These are phyloP conservation scores for Pelochelys cantorii DNA, from an alignment of 2,797 vertebrate genomes.

Conservation along the genomic window DNA sequence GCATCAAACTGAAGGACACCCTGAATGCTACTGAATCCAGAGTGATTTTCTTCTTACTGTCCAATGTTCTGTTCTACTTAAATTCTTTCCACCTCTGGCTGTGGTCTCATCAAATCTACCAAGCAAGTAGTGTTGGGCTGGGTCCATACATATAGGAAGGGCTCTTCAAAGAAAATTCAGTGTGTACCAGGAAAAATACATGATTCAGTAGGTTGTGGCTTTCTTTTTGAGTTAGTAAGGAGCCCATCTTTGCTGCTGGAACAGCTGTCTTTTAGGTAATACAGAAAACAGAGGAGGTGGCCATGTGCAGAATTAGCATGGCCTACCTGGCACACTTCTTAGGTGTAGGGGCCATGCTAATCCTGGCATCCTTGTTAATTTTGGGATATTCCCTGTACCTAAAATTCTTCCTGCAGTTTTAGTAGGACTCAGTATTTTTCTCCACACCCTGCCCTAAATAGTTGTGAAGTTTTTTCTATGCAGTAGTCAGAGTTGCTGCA, in stretches of 20 bases:
- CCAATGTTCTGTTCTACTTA: background rate
- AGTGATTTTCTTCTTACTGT: background rate
- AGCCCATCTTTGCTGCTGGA: background rate
- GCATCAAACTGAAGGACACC: background rate
- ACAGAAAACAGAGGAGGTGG: background rate
- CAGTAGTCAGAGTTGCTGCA: background rate
- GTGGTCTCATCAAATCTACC: background rate
- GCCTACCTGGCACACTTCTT: background rate
- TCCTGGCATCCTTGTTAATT: background rate
- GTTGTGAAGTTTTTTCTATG: background rate
- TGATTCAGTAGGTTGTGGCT: background rate
- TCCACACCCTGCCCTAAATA: background rate
- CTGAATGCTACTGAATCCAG: background rate
- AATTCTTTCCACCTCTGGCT: rapidly evolving
- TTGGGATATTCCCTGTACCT: background rate
- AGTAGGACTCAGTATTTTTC: background rate
- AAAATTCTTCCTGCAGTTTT: background rate
- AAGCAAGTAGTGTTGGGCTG: background rate
- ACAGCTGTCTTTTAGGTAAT: background rate
- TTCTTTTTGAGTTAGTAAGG: background rate
- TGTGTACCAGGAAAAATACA: background rate
- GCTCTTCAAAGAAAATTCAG: background rate
- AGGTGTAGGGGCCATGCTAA: background rate
- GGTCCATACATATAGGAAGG: background rate
- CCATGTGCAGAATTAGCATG: background rate